Conservation (phyloP, 2,888 invertebrate genomes). For the Choreutis nemorana region DNA sequence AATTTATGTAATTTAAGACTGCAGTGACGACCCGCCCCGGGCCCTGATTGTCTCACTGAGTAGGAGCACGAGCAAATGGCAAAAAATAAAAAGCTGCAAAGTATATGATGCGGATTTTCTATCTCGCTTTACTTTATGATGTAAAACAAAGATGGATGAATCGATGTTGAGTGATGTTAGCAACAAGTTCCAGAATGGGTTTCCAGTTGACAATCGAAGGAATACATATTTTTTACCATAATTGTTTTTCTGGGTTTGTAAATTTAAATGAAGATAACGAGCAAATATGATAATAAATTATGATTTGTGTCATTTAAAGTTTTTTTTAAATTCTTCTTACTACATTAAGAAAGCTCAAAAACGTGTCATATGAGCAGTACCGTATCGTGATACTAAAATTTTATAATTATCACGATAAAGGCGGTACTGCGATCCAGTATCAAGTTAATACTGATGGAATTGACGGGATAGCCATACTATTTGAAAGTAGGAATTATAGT, state of each 20-base stretch:
- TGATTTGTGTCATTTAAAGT: no score
- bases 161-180: not conserved
- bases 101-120: conserved; percentile 25
- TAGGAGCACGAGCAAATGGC: conserved; percentile 15
- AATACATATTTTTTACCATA: conserved; percentile 2
- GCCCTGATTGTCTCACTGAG: conserved; percentile 46
- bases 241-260: conserved; percentile 8
- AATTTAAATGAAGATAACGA: conserved; percentile 4
- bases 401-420: no score
- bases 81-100: conserved; percentile 23
- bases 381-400: no score
- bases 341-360: no score
- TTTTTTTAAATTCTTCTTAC: no score
- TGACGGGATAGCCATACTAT: no score
- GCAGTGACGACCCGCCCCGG: conserved; percentile 63
- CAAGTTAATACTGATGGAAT: no score
- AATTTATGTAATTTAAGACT: conserved; percentile 33
- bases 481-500: no score
- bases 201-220: not conserved
- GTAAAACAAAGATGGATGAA: conserved; percentile 15
- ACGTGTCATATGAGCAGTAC: no score
- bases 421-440: no score
- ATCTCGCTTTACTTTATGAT: conserved; percentile 22
- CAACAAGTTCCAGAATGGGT: conserved; percentile 2
- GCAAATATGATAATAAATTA: conserved; percentile 2